Percentiles rank a stretch among this genome's conserved stretches.
Conservation (phyloP, 2,113 vertebrate species). For the Sebastes fasciatus region DNA sequence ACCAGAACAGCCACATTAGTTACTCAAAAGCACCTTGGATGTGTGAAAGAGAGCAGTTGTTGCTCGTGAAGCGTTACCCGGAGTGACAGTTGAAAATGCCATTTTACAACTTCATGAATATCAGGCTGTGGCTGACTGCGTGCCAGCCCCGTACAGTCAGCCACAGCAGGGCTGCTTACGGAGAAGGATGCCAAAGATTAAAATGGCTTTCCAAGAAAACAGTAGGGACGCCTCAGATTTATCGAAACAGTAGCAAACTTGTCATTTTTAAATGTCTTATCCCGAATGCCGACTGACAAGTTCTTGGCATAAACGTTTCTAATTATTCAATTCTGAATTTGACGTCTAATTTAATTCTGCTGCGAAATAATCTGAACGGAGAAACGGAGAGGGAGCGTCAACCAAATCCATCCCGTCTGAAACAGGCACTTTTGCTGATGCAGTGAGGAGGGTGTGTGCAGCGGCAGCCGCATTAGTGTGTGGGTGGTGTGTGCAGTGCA, state of each 20-base stretch:
- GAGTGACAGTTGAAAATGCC: conserved; percentile 52
- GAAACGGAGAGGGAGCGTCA: conserved; percentile 17
- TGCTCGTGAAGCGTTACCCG: conserved; percentile 25
- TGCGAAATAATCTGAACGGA: conserved; percentile 28
- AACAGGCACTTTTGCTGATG: conserved; percentile 63
- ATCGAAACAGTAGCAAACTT: conserved; percentile 28
- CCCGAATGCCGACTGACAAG: conserved; percentile 22
- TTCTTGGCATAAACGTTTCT: conserved; percentile 33
- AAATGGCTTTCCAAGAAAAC: conserved; percentile 49
- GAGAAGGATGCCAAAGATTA: conserved; percentile 52
- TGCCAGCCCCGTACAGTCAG: conserved; percentile 38
- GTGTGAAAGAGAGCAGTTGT: background rate
- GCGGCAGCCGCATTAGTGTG: conserved; percentile 55
- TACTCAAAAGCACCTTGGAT: conserved; percentile 26
- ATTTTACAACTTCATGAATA: conserved; percentile 63
- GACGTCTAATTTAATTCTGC: conserved; percentile 48
- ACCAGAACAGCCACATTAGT: background rate
- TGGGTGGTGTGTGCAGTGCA: conserved; percentile 57
- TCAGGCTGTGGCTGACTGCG: conserved; percentile 34
- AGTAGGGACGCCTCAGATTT: conserved; percentile 13
- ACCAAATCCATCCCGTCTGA: conserved; percentile 52
- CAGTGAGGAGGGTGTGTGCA: conserved; percentile 62
- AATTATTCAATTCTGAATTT: conserved; percentile 46
- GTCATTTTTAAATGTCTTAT: conserved; percentile 39
- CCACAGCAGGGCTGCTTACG: conserved; percentile 35